These are phyloP conservation scores for Oreochromis niloticus DNA, from an alignment of 2,113 vertebrate genomes.

Conservation along the genomic window DNA sequence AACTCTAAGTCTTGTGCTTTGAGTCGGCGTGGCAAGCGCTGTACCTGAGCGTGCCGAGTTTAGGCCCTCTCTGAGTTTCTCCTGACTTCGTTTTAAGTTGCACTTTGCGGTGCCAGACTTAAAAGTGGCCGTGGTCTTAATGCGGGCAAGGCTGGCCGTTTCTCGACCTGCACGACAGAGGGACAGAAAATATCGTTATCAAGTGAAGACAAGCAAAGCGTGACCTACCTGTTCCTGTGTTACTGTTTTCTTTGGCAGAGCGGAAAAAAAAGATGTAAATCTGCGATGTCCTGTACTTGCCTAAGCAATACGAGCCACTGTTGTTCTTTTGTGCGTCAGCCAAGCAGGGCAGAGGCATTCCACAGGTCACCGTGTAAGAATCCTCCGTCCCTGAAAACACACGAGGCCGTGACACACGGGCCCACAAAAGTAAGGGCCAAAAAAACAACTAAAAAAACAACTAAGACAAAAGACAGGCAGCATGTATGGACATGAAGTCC, in stretches of 20 bases:
- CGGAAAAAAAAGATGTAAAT: slow-evolving; percentile 47
- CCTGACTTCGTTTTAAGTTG: slow-evolving; percentile 86
- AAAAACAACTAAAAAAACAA: slow-evolving; percentile 1
- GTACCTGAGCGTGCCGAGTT: slow-evolving; percentile 85
- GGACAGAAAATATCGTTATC: background rate
- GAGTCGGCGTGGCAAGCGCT: background rate
- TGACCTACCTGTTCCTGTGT: background rate
- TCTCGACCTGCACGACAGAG: slow-evolving; percentile 69
- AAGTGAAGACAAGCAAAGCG: background rate
- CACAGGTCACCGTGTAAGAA: slow-evolving; percentile 82
- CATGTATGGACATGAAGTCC: slow-evolving; percentile 53
- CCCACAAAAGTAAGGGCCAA: slow-evolving; percentile 44
- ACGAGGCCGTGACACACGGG: slow-evolving; percentile 44
- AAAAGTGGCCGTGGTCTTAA: slow-evolving; percentile 90
- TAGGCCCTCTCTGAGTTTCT: slow-evolving; percentile 80
- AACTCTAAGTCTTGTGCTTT: slow-evolving; percentile 8
- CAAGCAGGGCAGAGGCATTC: slow-evolving; percentile 72
- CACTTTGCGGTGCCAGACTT: slow-evolving; percentile 87
- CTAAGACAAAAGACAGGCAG: slow-evolving; percentile 46
- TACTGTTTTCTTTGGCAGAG: slow-evolving; percentile 39
- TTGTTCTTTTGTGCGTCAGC: slow-evolving; percentile 69
- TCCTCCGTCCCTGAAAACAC: slow-evolving; percentile 74
- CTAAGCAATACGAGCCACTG: slow-evolving; percentile 67
- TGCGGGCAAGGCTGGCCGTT: slow-evolving; percentile 65
- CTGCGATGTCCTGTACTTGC: slow-evolving; percentile 62